Conservation (phyloP, 2,888 invertebrate species). For the Epinotia bilunana region DNA sequence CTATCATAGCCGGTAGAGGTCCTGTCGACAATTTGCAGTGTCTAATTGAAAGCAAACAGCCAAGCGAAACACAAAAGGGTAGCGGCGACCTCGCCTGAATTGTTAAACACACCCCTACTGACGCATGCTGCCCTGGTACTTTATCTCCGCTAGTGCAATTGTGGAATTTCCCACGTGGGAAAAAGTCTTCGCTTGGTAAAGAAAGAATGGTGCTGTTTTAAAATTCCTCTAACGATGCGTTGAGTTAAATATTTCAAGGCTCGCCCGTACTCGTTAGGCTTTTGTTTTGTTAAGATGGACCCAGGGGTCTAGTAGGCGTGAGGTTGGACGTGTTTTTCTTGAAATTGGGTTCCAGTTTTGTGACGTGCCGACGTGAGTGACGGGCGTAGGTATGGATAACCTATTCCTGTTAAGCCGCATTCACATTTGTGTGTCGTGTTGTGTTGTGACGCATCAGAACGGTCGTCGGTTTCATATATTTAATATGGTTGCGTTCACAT, state of each 20-base stretch:
- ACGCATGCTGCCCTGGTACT: constrained; percentile 41
- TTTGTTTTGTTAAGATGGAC: constrained; percentile 25
- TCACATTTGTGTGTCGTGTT: no score
- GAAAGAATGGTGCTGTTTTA: constrained; percentile 43
- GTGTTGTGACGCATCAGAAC: no score
- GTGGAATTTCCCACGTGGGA: constrained; percentile 44
- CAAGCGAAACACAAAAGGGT: constrained; percentile 33
- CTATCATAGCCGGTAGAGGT: constrained; percentile 29
- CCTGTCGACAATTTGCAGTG: constrained; percentile 37
- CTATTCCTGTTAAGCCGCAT: neutral
- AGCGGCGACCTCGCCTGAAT: constrained; percentile 37
- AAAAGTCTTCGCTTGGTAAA: constrained; percentile 38
- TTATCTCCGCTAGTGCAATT: constrained; percentile 39
- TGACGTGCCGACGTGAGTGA: no score
- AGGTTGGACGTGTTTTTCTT: neutral
- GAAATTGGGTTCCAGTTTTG: neutral
- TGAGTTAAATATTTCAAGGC: constrained; percentile 36
- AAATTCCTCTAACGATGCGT: constrained; percentile 45
- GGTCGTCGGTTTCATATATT: no score
- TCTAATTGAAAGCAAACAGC: constrained; percentile 45
- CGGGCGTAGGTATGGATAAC: neutral
- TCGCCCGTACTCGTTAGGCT: constrained; percentile 15
- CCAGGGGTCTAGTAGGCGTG: constrained; percentile 6
- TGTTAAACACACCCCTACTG: constrained; percentile 39
- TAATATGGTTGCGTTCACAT: no score